phyloP scores from a whole-genome alignment of 1,140 invertebrate species.

The Ostrea edulis region DNA sequence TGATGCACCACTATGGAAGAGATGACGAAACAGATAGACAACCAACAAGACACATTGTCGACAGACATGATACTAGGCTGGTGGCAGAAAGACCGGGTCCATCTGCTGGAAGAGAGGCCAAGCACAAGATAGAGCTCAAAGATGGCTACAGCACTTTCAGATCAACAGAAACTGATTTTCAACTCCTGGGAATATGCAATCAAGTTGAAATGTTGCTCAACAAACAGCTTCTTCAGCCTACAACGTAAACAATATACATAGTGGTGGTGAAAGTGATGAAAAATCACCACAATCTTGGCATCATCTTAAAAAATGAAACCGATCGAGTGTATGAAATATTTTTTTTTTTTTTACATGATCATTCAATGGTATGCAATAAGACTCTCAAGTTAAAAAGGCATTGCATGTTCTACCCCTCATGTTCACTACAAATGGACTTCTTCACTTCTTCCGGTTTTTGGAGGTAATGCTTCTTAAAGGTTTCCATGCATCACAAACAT shows the following conservation, averaged over 20 bases:
- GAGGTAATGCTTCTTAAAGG: too few species aligned
- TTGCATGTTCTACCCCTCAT: too few species aligned
- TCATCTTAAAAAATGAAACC: neutral
- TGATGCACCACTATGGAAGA: constrained; percentile 45
- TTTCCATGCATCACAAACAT: too few species aligned
- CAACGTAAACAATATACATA: constrained; percentile 59
- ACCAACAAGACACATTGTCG: constrained; percentile 16
- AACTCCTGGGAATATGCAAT: constrained; percentile 71
- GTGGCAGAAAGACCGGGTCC: too few species aligned
- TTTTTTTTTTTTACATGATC: too few species aligned
- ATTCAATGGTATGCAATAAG: too few species aligned
- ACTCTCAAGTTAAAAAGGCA: too few species aligned
- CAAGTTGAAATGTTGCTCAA: constrained; percentile 74
- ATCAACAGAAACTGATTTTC: constrained; percentile 63
- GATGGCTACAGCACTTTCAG: constrained; percentile 19
- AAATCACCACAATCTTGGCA: neutral
- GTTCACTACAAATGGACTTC: neutral
- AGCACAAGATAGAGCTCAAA: neutral
- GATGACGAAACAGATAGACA: constrained; percentile 19
- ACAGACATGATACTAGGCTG: neutral
- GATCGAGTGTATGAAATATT: too few species aligned
- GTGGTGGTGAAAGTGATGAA: constrained; percentile 47
- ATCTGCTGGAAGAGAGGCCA: neutral
- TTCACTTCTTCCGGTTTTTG: neutral
- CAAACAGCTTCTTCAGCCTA: constrained; percentile 72